phyloP scores from a whole-genome alignment of 2,888 invertebrate species.

The Tribolium freemani region DNA sequence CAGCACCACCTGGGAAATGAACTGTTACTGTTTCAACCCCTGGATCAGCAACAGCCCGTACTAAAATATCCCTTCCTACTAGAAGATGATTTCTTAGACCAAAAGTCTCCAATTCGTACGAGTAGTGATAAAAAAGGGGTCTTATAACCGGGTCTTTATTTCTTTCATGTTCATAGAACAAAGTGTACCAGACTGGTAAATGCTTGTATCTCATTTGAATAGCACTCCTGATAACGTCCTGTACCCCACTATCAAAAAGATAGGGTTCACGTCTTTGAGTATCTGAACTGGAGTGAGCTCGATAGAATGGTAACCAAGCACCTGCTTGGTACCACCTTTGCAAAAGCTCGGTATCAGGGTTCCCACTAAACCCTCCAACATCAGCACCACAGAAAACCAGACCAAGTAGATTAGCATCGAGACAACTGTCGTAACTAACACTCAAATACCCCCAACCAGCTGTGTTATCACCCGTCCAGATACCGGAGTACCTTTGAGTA shows the following conservation, averaged over 20 bases:
- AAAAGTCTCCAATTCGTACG: constrained; percentile 81
- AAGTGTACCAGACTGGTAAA: constrained; percentile 90
- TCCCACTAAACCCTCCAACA: constrained; percentile 96
- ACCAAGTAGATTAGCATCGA: constrained; percentile 81
- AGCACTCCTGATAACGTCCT: constrained; percentile 76
- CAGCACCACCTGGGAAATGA: constrained; percentile 85
- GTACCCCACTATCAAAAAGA: constrained; percentile 83
- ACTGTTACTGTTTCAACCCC: constrained; percentile 81
- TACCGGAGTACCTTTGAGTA: constrained; percentile 88
- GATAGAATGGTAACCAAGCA: constrained; percentile 93
- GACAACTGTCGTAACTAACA: constrained; percentile 89
- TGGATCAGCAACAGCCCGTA: constrained; percentile 85
- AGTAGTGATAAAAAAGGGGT: constrained; percentile 91
- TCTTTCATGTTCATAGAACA: constrained; percentile 89
- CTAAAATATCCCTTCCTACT: constrained; percentile 83
- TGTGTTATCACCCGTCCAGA: constrained; percentile 98
- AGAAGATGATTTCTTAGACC: constrained; percentile 86
- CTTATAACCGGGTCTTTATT: constrained; percentile 89
- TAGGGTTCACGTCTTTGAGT: constrained; percentile 96
- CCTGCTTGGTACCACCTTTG: constrained; percentile 79
- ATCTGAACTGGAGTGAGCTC: constrained; percentile 95
- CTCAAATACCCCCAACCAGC: constrained; percentile 94
- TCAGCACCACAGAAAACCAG: constrained; percentile 95
- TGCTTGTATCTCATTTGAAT: constrained; percentile 86
- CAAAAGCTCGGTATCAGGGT: constrained; percentile 91